Evolutionary conservation across 2,888 invertebrate genomes (phyloP), one percentile per base, ranked within the genome.

Genomic region (Pyrrhia umbra): DNA sequence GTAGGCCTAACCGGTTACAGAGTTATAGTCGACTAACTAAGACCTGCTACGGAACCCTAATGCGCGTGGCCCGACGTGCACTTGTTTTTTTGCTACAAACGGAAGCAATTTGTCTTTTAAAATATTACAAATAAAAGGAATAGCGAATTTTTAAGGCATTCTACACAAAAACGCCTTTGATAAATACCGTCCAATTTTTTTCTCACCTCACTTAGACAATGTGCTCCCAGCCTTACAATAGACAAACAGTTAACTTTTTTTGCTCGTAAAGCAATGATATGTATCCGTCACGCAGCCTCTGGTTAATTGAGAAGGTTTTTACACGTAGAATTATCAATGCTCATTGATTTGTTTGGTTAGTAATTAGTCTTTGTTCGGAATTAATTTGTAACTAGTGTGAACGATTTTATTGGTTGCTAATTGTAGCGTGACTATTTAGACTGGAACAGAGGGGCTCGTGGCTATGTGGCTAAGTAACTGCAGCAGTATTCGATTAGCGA

Each of bases 181-280:
- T 20, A 40, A 56, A 64, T 57, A 43, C 37, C 25, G 10, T 5
- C 8, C 27, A n/a, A 9, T 16, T 18, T 45, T 61, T 40, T 54
- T 57, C 34, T 34, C 20, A 2, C 16, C 6, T 1, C 39, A 52
- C 23, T 3, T 16, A 30, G 34, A 46, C 76, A 65, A 51, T 68
- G 47, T 75, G 47, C 13, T 63, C 34, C 5, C 45, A 8, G 18
- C 74, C 50, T 75, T 77, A 79, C 80, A 77, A 65, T 79, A 79
- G 79, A 79, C 58, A 56, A 70, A 77, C 77, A 37, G 69, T 79
- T 66, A 61, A 61, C 51, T 67, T 79, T 79, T 72, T 76, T 79
- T 71, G 50, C 64, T 25, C 39, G 42, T 46, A 34, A 67, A 20
- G 66, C 73, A 77, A 57, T 67, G 80, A 79, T 77, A 73, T 79